phyloP scores from a whole-genome alignment of 2,888 invertebrate species.

The Coenonympha arcania region DNA sequence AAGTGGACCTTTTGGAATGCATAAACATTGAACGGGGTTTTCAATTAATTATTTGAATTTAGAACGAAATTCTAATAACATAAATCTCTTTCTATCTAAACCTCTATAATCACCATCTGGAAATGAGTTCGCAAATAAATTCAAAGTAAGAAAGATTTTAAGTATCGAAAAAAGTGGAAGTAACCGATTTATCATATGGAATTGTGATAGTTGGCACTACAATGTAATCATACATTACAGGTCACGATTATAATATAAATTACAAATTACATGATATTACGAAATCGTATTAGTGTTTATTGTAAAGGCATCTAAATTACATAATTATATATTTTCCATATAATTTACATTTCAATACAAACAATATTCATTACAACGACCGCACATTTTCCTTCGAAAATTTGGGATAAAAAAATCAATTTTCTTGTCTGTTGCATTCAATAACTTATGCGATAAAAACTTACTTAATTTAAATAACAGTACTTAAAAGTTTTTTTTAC shows the following conservation, averaged over 20 bases:
- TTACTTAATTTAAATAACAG: no score
- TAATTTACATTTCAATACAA: constrained; percentile 29
- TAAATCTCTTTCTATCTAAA: neutral
- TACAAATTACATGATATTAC: constrained; percentile 59
- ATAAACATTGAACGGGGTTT: constrained; percentile 25
- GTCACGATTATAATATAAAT: constrained; percentile 43
- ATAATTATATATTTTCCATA: constrained; percentile 27
- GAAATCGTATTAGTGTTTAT: constrained; percentile 35
- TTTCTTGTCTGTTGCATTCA: no score
- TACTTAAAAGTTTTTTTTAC: no score
- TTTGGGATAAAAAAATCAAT: no score
- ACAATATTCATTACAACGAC: constrained; percentile 13
- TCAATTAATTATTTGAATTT: no score
- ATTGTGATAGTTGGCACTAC: constrained; percentile 68
- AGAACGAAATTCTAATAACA: no score
- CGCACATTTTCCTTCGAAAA: neutral
- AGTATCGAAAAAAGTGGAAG: constrained; percentile 48
- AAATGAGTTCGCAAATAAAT: no score
- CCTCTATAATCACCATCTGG: no score
- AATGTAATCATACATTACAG: constrained; percentile 54
- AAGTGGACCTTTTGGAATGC: constrained; percentile 62
- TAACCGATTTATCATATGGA: constrained; percentile 38
- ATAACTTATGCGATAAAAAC: no score
- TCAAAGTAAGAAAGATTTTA: constrained; percentile 30
- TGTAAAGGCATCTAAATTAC: constrained; percentile 40